phyloP scores from a whole-genome alignment of 2,888 invertebrate species.

The Brachypalpus laphriformis region DNA sequence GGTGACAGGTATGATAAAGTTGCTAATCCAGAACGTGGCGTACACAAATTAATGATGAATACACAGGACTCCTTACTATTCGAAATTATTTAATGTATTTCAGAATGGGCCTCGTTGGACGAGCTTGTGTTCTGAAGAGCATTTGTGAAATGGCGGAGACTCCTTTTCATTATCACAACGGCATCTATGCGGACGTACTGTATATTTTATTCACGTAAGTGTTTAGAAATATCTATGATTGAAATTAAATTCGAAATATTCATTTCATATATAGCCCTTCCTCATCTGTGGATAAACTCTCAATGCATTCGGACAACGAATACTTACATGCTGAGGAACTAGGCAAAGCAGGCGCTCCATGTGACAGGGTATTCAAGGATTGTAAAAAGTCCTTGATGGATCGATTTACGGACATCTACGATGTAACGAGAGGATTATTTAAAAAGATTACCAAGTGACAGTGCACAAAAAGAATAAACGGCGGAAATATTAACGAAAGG shows the following conservation, averaged over 20 bases:
- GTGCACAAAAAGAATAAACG: not conserved
- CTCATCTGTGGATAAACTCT: slow-evolving; percentile 85
- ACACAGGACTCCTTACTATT: no score
- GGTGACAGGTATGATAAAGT: slow-evolving; percentile 27
- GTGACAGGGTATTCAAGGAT: slow-evolving; percentile 75
- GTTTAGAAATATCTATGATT: not conserved
- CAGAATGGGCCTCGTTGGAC: slow-evolving; percentile 86
- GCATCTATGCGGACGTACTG: slow-evolving; percentile 88
- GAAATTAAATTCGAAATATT: not conserved
- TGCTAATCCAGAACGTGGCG: no score
- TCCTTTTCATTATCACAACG: slow-evolving; percentile 86
- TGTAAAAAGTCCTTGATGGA: slow-evolving; percentile 73
- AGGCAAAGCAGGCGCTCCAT: slow-evolving; percentile 82
- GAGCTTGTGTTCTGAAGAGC: slow-evolving; percentile 87
- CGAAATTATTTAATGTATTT: slow-evolving; percentile 73
- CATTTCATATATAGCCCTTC: slow-evolving; percentile 85
- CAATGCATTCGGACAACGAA: slow-evolving; percentile 86
- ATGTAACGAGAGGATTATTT: slow-evolving; percentile 8
- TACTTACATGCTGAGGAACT: slow-evolving; percentile 88
- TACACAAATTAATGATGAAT: no score
- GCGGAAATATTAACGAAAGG: not conserved
- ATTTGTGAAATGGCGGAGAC: slow-evolving; percentile 89
- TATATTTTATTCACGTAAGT: slow-evolving; percentile 89
- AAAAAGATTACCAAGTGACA: slow-evolving; percentile 15
- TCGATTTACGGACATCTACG: slow-evolving; percentile 67